A percentile compares a stretch with the other conserved stretches of the same genome.
phyloP scores from a whole-genome alignment of 2,797 vertebrate genomes.

The Echeneis naucrates region DNA sequence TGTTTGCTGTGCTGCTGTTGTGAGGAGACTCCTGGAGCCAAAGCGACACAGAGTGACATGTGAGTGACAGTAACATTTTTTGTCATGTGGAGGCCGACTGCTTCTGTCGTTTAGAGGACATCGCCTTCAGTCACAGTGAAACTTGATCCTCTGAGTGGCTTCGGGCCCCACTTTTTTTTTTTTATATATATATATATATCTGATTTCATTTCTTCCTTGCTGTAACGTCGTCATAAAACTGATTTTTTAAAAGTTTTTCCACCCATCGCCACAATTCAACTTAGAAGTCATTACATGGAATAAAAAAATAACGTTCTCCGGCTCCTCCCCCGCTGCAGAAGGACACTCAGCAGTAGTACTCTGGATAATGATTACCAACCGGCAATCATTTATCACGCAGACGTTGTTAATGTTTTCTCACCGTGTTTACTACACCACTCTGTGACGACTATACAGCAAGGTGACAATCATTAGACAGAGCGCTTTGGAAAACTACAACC shows the following conservation, averaged over 20 bases:
- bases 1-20: slow-evolving; percentile 1
- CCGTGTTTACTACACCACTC: not conserved
- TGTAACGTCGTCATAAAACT: slow-evolving; percentile 5
- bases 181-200: too few relatives aligned
- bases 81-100: slow-evolving; percentile 15
- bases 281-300: not conserved
- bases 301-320: not conserved
- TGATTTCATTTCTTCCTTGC: too few relatives aligned
- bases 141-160: slow-evolving; percentile 47
- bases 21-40: slow-evolving; percentile 7
- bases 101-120: slow-evolving; percentile 32
- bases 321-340: not conserved
- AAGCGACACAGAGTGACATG: slow-evolving; percentile 30
- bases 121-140: slow-evolving; percentile 28
- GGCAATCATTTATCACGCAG: slow-evolving; percentile 1
- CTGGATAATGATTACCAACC: slow-evolving; percentile 48
- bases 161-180: slow-evolving; percentile 27
- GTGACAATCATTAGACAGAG: not conserved
- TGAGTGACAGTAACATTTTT: slow-evolving; percentile 39
- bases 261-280: not conserved
- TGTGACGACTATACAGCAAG: not conserved
- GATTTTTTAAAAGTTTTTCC: not conserved
- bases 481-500: too few relatives aligned
- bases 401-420: slow-evolving; percentile 57
- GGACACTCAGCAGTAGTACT: not conserved